phyloP scores from a whole-genome alignment of 92 coral and sea anemone genomes.

The Metridium senile region DNA sequence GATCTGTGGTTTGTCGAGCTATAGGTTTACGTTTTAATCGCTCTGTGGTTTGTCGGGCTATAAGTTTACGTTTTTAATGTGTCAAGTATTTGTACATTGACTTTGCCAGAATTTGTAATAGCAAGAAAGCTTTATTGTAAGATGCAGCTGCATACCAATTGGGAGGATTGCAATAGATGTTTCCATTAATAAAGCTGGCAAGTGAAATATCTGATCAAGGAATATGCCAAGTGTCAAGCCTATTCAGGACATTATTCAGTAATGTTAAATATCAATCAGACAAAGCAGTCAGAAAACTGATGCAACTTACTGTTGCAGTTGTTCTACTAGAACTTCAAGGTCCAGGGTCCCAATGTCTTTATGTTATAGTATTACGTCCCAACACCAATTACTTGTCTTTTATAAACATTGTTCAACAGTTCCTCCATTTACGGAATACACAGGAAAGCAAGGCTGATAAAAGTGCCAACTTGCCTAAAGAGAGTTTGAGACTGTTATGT shows the following conservation, averaged over 20 bases:
- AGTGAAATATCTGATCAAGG: slow-evolving; percentile 41
- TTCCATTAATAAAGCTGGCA: slow-evolving; percentile 52
- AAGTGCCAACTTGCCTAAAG: background rate
- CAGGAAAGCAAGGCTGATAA: no score
- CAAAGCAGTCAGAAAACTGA: slow-evolving; percentile 45
- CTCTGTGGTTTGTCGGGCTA: no score
- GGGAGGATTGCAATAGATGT: slow-evolving; percentile 45
- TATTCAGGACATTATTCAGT: slow-evolving; percentile 28
- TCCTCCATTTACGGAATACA: background rate
- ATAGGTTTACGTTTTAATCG: no score
- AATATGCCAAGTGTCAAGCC: slow-evolving; percentile 40
- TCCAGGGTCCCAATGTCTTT: background rate
- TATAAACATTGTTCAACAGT: background rate
- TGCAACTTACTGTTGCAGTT: slow-evolving; percentile 64
- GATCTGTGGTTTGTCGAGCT: no score
- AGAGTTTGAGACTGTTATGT: background rate
- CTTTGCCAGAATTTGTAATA: slow-evolving; percentile 40
- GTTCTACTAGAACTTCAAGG: slow-evolving; percentile 1
- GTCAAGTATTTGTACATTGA: slow-evolving; percentile 38
- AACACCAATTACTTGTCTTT: background rate
- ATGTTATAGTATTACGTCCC: background rate
- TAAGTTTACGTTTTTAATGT: no score
- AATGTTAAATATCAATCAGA: slow-evolving; percentile 38
- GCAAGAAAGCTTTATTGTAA: slow-evolving; percentile 57
- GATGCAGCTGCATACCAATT: slow-evolving; percentile 4